phyloP scores from a whole-genome alignment of 2,797 vertebrate species.

The Mycteria americana region DNA sequence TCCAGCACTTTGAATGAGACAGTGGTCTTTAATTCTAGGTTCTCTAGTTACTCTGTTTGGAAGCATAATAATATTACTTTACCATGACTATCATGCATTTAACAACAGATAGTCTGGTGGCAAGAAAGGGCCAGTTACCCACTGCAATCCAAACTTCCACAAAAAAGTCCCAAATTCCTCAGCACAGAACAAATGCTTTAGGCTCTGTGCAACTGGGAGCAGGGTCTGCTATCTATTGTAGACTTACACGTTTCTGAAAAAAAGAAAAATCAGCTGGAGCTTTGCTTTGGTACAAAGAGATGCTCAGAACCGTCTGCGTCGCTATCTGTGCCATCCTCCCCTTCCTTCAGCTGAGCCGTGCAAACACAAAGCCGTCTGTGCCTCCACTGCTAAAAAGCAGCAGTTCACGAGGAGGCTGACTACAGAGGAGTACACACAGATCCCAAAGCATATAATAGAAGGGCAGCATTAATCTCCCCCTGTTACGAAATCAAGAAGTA shows the following conservation, averaged over 20 bases:
- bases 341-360: constrained; percentile 4
- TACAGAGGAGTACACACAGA: constrained; percentile 52
- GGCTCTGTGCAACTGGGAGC: not conserved
- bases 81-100: not conserved
- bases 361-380: constrained; percentile 60
- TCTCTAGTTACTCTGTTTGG: not conserved
- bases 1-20: not conserved
- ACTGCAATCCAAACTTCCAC: not conserved
- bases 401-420: constrained; percentile 39
- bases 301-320: not conserved
- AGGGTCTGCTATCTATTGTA: not conserved
- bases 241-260: not conserved
- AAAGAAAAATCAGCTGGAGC: not conserved
- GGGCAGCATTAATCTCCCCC: constrained; percentile 49
- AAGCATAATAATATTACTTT: not conserved
- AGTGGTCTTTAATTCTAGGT: not conserved
- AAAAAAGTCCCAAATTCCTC: not conserved
- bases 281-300: constrained; percentile 26
- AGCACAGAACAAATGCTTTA: not conserved
- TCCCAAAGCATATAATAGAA: constrained; percentile 54
- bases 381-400: constrained; percentile 31
- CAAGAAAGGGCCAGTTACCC: not conserved
- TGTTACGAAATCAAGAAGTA: constrained; percentile 35
- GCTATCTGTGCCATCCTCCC: constrained; percentile 33
- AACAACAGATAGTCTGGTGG: not conserved